Evolutionary conservation across 2,113 vertebrate genomes (phyloP).

Genomic region (Leptosomus discolor): DNA sequence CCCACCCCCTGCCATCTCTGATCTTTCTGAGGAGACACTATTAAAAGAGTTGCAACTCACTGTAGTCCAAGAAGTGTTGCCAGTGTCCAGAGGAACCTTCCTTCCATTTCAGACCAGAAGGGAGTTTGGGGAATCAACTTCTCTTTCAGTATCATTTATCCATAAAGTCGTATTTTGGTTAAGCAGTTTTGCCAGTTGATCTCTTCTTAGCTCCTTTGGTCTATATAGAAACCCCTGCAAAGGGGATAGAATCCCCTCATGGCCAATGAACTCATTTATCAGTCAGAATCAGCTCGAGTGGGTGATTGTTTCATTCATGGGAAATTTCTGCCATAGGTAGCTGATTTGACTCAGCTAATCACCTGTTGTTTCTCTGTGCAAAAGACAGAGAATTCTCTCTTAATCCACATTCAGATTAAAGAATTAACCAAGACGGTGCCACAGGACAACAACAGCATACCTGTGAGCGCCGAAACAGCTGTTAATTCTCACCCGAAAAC

Average conservation of each 20-base stretch:
- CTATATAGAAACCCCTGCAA: background rate
- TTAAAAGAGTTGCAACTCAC: background rate
- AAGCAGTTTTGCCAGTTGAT: background rate
- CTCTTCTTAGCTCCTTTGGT: background rate
- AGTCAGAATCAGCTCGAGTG: background rate
- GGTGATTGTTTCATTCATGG: background rate
- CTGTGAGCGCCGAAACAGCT: background rate
- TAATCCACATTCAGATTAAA: background rate
- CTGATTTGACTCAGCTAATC: background rate
- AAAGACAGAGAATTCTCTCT: background rate
- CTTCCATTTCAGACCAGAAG: background rate
- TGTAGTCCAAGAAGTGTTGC: background rate
- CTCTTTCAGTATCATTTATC: background rate
- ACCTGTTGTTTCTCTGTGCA: background rate
- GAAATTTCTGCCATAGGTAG: background rate
- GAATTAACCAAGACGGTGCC: background rate
- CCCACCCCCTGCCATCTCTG: background rate
- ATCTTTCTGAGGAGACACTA: background rate
- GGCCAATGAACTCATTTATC: background rate
- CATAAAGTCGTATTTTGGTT: background rate
- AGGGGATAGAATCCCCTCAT: background rate
- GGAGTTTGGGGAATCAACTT: background rate
- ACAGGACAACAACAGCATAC: background rate
- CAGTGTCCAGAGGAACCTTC: background rate
- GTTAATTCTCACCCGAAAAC: background rate